Evolutionary conservation across 2,888 invertebrate genomes (phyloP), one percentile per base, ranked within the genome.

Genomic region (Apodemia mormo): DNA sequence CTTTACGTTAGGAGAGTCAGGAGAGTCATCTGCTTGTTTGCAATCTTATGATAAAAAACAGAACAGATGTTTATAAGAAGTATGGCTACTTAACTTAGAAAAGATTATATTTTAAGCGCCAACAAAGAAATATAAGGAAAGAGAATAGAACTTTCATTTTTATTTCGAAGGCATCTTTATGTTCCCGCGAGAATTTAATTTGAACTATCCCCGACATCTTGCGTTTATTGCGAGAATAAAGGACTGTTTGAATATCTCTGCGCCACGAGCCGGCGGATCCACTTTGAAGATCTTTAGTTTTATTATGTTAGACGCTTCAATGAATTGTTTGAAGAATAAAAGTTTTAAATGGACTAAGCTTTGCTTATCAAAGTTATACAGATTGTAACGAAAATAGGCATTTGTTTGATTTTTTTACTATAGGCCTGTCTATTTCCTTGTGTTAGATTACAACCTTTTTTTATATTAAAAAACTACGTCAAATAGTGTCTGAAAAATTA

Each of bases 81-180:
- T n/a, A n/a, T 14, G 8, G 52, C 8, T 7, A 52, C 52, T 52
- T n/a, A 52, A 52, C 4, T 52, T 14, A n/a, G n/a, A 4, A 52
- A 14, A 49, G 49, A 52, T 52, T n/a, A 52, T 22, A 52, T n/a
- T 52, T 52, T 5, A 6, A 52, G 52, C n/a, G 52, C 52, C 1
- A 52, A 22, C 52, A 54, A 54, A 54, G n/a, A 54, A 22, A 54
- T n/a, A 22, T 8, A 22, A n/a, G 8, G 49, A 49, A 52, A 9
- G 8, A 22, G 54, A 8, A 54, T 22, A 54, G 54, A 22, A 54
- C 22, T 54, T 54, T 54, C 58, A 29, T 58, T 58, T 58, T 58
- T 58, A 58, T 58, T 30, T 30, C 58, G 58, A 58, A 58, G 58
- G 58, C 58, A 58, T 58, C 58, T 30, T 54, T 54, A 58, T 58